Base-by-base conservation (phyloP, 1,140 invertebrate species). In the Penaeus chinensis region DNA sequence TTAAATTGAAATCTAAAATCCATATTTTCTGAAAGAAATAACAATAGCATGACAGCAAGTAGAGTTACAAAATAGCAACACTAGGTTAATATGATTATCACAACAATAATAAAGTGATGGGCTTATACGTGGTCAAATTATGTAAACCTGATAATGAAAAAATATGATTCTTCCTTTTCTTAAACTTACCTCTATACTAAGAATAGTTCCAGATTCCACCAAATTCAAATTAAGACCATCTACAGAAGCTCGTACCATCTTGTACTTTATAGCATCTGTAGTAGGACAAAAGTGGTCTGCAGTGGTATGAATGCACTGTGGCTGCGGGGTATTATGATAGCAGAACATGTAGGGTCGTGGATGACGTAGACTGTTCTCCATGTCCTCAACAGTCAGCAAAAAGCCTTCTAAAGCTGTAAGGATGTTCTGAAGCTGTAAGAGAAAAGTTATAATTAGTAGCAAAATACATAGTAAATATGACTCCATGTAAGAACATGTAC, bases 221-320 rank as follows among this genome's bases (percentile, higher is more conserved):
- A 99, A 92, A 92, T 97, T 97, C 10, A 99, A 93, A 92, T 99
- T 97, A 10, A 99, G 93, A 0, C 96, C 95, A 93, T 99, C 98
- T 37, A 99, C 93, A 2, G 97, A 96, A 2, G 99, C 93, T 37
- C 98, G 93, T 11, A 96, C 96, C 95, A 99, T 97, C 91, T 96
- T 95, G 91, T 99, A 99, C 91, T 99, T 99, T 60, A 99, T 96
- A 91, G 98, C 96, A 90, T 98, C 97, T 0, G 95, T 94, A 66
- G 95, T 95, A 13, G 97, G 97, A 92, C 97, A 98, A 32, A 94
- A 89, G 54, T 90, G 90, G 80, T 90, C 87, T 20, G 83, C 79
- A 11, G 85, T 76, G 27, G 87, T 89, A 27, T 86, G 87, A 16
- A 94, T 92, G 91, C 97, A 98, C 86, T 95, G 92, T 18, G 95